Base-by-base conservation (phyloP, 2,113 vertebrate species). In the Eolophus roseicapilla region DNA sequence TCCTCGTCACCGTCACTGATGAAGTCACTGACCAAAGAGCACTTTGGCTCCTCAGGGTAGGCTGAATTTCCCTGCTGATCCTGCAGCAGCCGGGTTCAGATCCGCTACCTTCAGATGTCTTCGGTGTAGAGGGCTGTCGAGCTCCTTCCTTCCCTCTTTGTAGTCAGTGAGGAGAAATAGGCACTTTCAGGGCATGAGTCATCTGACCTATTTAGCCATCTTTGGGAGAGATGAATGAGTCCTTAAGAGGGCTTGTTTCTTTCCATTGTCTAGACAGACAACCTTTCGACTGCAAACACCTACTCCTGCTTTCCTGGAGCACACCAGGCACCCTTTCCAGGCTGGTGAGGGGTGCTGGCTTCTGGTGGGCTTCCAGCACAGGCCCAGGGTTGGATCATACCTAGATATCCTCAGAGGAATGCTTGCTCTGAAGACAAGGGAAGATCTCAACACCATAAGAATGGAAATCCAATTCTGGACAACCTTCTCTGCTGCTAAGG, bases 161-260 rank as follows among this genome's bases (percentile, higher is more conserved):
- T 10, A 90, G 91, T 53, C 92, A 63, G 75, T 4, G 19, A 62
- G 4, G 95, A 93, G 96, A 35, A 88, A 90, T 8, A 65, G 67
- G 93, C 92, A 23, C 86, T 95, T 88, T 18, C 60, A 82, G 91
- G 95, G 81, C 95, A 39, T 96, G 94, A 96, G 50, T 96, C 95
- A 95, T 95, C 94, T 83, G 96, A 93, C 95, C 94, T 89, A 96
- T 95, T 97, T 95, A 93, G 77, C 83, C 96, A 96, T 75, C 91
- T 79, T 71, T 19, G 92, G 91, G 65, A 68, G 95, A 91, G 92
- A 95, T 78, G 91, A 86, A 93, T 93, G 94, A 83, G 86, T 84
- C 83, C 94, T 93, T 88, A 85, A 11, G 88, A 92, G 92, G 77
- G 76, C 69, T 94, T 59, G 68, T 82, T 95, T 86, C 95, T 88